Evolutionary conservation across 2,888 invertebrate genomes (phyloP).

Genomic region (Coecobrya sp.): DNA sequence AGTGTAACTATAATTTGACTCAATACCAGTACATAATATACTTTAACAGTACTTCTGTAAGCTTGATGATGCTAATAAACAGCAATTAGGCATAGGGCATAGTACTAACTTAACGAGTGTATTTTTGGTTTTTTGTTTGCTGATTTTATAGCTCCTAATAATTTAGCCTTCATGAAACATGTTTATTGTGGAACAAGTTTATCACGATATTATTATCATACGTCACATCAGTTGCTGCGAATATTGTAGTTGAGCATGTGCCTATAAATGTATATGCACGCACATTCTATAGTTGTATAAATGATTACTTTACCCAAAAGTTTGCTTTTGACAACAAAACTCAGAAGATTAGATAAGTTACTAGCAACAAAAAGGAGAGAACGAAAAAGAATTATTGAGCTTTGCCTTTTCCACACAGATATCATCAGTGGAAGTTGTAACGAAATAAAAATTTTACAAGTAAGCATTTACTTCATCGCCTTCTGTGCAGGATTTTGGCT

Average conservation of each 20-base stretch:
- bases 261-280: background rate
- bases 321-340: slow-evolving; percentile 45
- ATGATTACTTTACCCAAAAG: slow-evolving; percentile 38
- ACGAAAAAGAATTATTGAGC: slow-evolving; percentile 33
- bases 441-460: slow-evolving; percentile 34
- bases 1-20: no score
- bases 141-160: background rate
- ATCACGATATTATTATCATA: background rate
- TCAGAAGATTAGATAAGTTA: background rate
- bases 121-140: no score
- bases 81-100: no score
- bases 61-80: no score
- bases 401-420: slow-evolving; percentile 12
- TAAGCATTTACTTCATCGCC: background rate
- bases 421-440: slow-evolving; percentile 17
- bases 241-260: no score
- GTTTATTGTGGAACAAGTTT: background rate
- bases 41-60: no score
- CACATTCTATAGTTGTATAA: background rate
- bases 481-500: background rate
- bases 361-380: background rate
- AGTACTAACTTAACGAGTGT: no score
- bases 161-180: background rate
- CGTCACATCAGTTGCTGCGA: background rate
- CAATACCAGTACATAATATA: no score